These are phyloP conservation scores for Agonum fuliginosum DNA, from an alignment of 2,888 invertebrate species.

Conservation along the genomic window DNA sequence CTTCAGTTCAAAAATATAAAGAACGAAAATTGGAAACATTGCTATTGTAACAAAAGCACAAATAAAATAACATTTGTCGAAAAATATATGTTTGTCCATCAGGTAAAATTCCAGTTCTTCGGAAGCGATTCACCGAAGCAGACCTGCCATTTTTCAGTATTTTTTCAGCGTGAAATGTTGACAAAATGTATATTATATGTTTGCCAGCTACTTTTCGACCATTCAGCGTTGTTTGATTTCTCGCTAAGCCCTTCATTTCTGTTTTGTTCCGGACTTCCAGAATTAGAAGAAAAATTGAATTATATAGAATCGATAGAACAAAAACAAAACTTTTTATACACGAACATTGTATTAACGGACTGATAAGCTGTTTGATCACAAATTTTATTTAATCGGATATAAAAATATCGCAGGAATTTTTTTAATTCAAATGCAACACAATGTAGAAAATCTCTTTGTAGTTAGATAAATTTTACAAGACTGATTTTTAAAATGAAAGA, in stretches of 20 bases:
- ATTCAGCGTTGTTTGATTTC: conserved; percentile 31
- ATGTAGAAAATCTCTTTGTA: no score
- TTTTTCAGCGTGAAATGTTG: conserved; percentile 20
- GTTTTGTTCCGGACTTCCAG: background rate
- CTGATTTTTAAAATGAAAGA: no score
- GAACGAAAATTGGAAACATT: background rate
- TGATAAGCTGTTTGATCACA: background rate
- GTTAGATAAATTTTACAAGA: no score
- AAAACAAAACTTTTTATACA: background rate
- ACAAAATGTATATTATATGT: conserved; percentile 32
- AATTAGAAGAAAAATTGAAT: background rate
- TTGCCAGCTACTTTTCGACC: conserved; percentile 24
- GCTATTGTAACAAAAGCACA: background rate
- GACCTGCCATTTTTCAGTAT: background rate
- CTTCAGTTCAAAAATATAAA: background rate
- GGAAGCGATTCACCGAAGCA: conserved; percentile 9
- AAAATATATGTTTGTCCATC: background rate
- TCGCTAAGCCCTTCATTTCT: background rate
- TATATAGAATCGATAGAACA: background rate
- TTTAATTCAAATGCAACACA: no score
- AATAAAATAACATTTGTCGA: background rate
- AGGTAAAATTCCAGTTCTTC: background rate
- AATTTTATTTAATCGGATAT: background rate
- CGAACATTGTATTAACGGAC: background rate
- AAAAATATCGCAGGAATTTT: background rate